Evolutionary conservation across 1,140 invertebrate genomes (phyloP).

Genomic region (Tetramorium simillimum): DNA sequence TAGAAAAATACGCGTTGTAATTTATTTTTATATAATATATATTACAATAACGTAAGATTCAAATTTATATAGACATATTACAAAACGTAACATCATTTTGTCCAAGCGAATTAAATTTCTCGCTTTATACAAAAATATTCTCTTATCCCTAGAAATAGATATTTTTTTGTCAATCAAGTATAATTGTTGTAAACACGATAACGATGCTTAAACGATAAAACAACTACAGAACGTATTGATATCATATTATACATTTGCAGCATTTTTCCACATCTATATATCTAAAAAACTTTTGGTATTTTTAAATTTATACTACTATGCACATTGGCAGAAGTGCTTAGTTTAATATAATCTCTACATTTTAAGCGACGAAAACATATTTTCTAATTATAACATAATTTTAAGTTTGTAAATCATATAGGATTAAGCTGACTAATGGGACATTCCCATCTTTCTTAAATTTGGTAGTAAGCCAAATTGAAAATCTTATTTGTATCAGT

Average conservation of each 20-base stretch:
- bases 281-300: neutral
- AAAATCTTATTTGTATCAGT: constrained; percentile 13
- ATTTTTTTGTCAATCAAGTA: neutral
- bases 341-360: neutral
- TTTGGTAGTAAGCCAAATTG: neutral
- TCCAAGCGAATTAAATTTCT: constrained; percentile 4
- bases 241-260: constrained; percentile 29
- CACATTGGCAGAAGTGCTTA: neutral
- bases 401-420: neutral
- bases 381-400: neutral
- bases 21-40: neutral
- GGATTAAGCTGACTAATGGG: neutral
- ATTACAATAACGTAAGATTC: neutral
- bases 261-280: constrained; percentile 33
- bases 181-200: neutral
- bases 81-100: constrained; percentile 1
- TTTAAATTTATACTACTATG: neutral
- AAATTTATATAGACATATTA: constrained; percentile 19
- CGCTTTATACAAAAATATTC: neutral
- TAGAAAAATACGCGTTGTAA: neutral
- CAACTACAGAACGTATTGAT: neutral
- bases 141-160: neutral
- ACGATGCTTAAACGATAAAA: neutral
- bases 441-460: neutral
- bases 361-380: constrained; percentile 10